Percentiles rank a stretch among this genome's conserved stretches.
Evolutionary conservation across 2,113 vertebrate genomes (phyloP).

Genomic region (Miniopterus natalensis): DNA sequence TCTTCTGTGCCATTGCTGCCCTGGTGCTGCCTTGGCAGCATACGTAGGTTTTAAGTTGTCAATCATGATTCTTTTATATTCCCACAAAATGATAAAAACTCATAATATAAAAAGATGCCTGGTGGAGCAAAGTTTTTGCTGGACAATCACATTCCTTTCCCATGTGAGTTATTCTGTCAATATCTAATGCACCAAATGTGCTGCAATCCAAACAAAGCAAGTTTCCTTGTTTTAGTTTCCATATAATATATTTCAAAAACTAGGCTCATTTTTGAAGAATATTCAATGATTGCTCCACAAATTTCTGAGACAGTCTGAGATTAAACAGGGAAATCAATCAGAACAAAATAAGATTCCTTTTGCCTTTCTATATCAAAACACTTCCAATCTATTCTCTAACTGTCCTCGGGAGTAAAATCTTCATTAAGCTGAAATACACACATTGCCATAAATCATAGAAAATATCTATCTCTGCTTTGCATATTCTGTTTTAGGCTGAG

Average conservation of each 20-base stretch:
- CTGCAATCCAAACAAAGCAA: conserved; percentile 16
- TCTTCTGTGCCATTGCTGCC: conserved; percentile 63
- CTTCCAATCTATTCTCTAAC: conserved; percentile 26
- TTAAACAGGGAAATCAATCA: conserved; percentile 57
- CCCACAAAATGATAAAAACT: conserved; percentile 71
- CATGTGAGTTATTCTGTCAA: not conserved
- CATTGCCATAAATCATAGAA: conserved; percentile 57
- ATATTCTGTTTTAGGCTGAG: conserved; percentile 21
- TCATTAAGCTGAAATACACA: conserved; percentile 59
- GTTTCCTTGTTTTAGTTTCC: conserved; percentile 37
- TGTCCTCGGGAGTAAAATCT: conserved; percentile 57
- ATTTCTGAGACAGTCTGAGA: conserved; percentile 1
- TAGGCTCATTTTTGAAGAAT: not conserved
- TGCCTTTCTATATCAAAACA: conserved; percentile 16
- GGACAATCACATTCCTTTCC: conserved; percentile 55
- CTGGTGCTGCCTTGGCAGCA: conserved; percentile 37
- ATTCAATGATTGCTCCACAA: not conserved
- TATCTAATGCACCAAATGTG: not conserved
- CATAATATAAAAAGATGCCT: conserved; percentile 65
- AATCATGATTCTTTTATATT: conserved; percentile 77
- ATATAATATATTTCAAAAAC: conserved; percentile 19
- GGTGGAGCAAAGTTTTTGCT: conserved; percentile 55
- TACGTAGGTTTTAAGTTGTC: conserved; percentile 77
- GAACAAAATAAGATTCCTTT: conserved; percentile 22
- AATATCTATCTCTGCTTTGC: conserved; percentile 30